Evolutionary conservation across 2,888 invertebrate genomes (phyloP).

Genomic region (Chromoteleia sp.): DNA sequence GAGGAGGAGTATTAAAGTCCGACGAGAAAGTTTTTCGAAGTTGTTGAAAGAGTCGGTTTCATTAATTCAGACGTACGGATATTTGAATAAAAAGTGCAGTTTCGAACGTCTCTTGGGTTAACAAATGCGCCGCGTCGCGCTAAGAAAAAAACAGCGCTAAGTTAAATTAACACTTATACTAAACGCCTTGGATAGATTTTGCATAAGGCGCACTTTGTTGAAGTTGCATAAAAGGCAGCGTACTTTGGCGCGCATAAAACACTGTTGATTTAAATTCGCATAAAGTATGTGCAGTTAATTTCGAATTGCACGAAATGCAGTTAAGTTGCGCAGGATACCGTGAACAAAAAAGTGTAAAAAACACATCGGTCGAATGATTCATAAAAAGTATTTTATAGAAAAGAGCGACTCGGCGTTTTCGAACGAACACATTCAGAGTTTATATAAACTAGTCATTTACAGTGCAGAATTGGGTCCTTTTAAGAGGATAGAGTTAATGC

Average conservation of each 20-base stretch:
- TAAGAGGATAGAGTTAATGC: conserved; percentile 9
- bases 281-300: conserved; percentile 57
- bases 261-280: conserved; percentile 63
- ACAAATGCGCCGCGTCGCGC: background rate
- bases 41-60: background rate
- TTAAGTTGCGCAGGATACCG: conserved; percentile 41
- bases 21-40: conserved; percentile 10
- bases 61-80: conserved; percentile 1
- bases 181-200: conserved; percentile 31
- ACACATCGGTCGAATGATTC: conserved; percentile 50
- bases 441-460: conserved; percentile 50
- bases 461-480: conserved; percentile 11
- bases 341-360: conserved; percentile 54
- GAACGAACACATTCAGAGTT: conserved; percentile 30
- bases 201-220: conserved; percentile 49
- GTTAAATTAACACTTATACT: conserved; percentile 42
- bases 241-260: conserved; percentile 49
- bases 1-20: no score
- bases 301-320: conserved; percentile 53
- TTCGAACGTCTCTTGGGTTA: background rate
- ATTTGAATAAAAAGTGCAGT: conserved; percentile 15
- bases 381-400: conserved; percentile 56
- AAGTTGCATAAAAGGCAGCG: conserved; percentile 37
- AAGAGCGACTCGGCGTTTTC: conserved; percentile 30
- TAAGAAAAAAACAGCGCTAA: background rate